Conservation (phyloP, 2,113 vertebrate species). For the Chionomys nivalis region DNA sequence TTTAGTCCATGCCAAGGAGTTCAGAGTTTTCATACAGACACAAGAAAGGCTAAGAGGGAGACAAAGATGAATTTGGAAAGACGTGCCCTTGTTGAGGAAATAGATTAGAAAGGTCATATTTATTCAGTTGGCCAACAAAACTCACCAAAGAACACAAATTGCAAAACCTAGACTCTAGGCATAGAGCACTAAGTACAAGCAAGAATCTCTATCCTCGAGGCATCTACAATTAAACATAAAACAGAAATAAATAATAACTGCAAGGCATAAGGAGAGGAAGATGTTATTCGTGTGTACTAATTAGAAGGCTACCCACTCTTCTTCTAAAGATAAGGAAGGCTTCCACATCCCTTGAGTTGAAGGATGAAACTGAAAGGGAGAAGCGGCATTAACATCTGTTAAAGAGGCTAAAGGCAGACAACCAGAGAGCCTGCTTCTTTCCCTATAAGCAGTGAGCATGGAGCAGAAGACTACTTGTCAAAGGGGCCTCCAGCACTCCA, state of each 20-base stretch:
- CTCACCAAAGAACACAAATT: not conserved
- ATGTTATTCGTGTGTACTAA: not conserved
- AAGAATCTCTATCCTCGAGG: not conserved
- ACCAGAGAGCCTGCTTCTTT: not conserved
- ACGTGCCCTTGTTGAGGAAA: not conserved
- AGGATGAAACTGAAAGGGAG: not conserved
- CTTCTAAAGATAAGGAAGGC: not conserved
- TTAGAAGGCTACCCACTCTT: not conserved
- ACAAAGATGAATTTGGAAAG: not conserved
- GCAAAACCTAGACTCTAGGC: not conserved
- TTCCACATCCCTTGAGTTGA: not conserved
- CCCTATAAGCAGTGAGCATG: not conserved
- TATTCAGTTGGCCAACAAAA: not conserved
- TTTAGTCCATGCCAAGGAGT: not conserved
- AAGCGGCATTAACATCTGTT: not conserved
- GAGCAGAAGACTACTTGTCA: not conserved
- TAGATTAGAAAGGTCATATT: not conserved
- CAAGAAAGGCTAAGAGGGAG: not conserved
- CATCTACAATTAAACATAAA: not conserved
- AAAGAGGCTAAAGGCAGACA: accelerated
- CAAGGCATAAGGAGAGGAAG: not conserved
- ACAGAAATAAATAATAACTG: not conserved
- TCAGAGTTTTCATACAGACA: not conserved
- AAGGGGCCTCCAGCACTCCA: not conserved
- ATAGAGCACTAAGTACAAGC: not conserved